Evolutionary conservation across 2,797 vertebrate genomes (phyloP).

Genomic region (Champsocephalus gunnari): DNA sequence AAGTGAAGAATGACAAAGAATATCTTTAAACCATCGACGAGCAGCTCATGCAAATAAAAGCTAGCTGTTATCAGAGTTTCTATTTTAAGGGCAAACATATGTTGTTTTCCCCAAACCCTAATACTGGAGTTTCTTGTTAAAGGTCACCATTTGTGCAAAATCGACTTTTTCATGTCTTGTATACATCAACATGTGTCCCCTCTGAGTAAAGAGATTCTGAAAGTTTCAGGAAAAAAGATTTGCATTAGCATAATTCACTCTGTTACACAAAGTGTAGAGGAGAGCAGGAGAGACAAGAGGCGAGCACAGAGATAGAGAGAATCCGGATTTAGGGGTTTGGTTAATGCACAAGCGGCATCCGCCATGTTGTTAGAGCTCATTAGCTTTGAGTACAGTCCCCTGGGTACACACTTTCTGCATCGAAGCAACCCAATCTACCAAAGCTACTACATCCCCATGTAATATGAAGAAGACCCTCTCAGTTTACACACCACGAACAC

Average conservation of each 20-base stretch:
- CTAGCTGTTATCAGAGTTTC: too few relatives aligned
- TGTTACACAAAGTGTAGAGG: slow-evolving; percentile 6
- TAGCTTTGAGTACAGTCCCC: slow-evolving; percentile 61
- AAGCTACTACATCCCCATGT: slow-evolving; percentile 51
- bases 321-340: slow-evolving; percentile 28
- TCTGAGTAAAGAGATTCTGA: too few relatives aligned
- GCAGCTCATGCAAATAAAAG: too few relatives aligned
- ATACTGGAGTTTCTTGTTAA: too few relatives aligned
- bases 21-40: too few relatives aligned
- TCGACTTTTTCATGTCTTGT: too few relatives aligned
- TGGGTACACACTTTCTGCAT: slow-evolving; percentile 51
- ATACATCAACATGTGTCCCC: too few relatives aligned
- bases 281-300: slow-evolving; percentile 1
- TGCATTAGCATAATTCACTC: slow-evolving; percentile 31
- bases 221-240: too few relatives aligned
- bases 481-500: slow-evolving; percentile 17
- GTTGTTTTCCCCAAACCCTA: too few relatives aligned
- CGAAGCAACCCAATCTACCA: slow-evolving; percentile 53
- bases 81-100: too few relatives aligned
- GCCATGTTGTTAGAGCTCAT: slow-evolving; percentile 63
- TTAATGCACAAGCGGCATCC: slow-evolving; percentile 63
- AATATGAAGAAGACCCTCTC: slow-evolving; percentile 62
- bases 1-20: neutral
- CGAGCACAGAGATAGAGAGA: too few relatives aligned
- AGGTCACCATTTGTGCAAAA: too few relatives aligned